Base-by-base conservation (phyloP, 2,113 vertebrate genomes). In the Potamarius usumacintae region DNA sequence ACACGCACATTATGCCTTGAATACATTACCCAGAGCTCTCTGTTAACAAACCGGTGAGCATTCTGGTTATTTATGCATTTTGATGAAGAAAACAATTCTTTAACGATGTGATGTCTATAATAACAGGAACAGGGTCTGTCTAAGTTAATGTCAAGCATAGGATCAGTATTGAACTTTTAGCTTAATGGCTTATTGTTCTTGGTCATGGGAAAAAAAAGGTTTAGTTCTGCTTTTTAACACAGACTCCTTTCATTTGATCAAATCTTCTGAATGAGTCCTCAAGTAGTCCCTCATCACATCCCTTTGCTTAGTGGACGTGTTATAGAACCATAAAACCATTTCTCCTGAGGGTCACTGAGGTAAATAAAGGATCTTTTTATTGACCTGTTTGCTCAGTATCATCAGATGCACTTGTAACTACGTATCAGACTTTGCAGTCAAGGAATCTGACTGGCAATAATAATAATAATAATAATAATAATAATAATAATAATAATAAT, bases 201-300 rank as follows among this genome's bases (percentile, higher is more conserved):
- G 53, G 2, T 85, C 87, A 60, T 58, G 5, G 58, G 62, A 58
- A 84, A 71, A 25, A 84, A 71, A 25, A 55, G 58, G 76, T 86
- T 65, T 12, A 27, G 27, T 69, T 69, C 65, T 69, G 11, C 65
- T 77, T 86, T 60, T 58, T 77, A 76, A 89, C 84, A 53, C 71
- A 34, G 52, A 53, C 69, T 18, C 69, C 42, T 79, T 83, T 71
- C 22, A 86, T 89, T 82, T 84, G 72, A 27, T 27, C 27, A 57
- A 83, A 69, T 83, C 71, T 71, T 15, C 67, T 30, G 67, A 69
- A 69, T 5, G 5, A 18, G 42, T 42, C 17, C 30, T 71, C 71
- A 74, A 42, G 42, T 74, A 74, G 71, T 74, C 34, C 34, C 8
- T 71, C 67, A 34, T 74, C 72, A 50, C 8, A 10, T 76, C 42